Evolutionary conservation across 2,113 vertebrate genomes (phyloP).

Genomic region (Sylvilagus bachmani): DNA sequence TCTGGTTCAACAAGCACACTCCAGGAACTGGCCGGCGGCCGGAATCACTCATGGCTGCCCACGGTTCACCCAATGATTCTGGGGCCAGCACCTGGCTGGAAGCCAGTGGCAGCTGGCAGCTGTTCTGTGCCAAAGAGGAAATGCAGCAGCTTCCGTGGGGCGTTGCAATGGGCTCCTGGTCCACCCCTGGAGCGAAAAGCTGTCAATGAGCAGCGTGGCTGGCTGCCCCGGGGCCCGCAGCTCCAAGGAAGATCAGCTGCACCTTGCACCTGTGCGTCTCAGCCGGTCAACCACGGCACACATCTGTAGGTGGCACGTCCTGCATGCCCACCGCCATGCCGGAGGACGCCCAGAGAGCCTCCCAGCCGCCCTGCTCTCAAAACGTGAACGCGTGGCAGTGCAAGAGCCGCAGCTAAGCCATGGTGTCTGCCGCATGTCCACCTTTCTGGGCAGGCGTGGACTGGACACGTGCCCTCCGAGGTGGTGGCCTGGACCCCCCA

Average conservation of each 20-base stretch:
- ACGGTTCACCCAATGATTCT: not conserved
- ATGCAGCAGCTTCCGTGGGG: not conserved
- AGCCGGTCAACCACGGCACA: too few relatives aligned
- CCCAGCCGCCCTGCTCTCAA: not conserved
- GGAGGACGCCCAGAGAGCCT: not conserved
- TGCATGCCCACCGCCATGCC: not conserved
- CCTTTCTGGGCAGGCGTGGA: too few relatives aligned
- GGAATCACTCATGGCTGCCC: not conserved
- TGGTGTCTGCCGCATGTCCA: too few relatives aligned
- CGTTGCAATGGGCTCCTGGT: not conserved
- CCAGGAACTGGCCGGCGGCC: not conserved
- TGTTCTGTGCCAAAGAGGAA: not conserved
- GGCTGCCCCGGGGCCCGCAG: not conserved
- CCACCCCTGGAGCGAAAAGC: constrained; percentile 17
- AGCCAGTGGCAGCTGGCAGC: constrained; percentile 27
- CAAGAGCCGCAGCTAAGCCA: too few relatives aligned
- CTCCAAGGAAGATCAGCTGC: not conserved
- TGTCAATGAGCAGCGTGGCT: constrained; percentile 16
- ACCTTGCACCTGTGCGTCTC: too few relatives aligned
- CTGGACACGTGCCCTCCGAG: not conserved
- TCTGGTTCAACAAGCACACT: constrained; percentile 43
- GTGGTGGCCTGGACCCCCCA: not conserved
- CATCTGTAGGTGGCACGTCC: not conserved
- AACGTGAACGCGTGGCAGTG: not conserved
- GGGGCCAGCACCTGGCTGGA: not conserved